Evolutionary conservation across 2,797 vertebrate genomes (phyloP).

Genomic region (Columba guinea): DNA sequence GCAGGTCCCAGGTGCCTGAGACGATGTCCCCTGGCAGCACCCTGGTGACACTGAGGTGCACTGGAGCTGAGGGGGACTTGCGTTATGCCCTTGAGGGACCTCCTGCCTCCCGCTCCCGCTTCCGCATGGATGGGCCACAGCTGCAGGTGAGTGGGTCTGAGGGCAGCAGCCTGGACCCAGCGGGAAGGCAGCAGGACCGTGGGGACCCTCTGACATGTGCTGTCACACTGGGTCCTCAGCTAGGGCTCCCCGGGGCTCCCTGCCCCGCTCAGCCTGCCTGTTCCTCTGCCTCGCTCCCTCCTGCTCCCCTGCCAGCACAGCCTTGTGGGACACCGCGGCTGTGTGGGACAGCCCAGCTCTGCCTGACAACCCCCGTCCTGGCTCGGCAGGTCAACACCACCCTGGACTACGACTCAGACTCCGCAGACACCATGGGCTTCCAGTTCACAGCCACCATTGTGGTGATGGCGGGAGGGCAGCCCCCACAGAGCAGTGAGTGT

Average conservation of each 20-base stretch:
- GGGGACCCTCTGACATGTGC: neutral
- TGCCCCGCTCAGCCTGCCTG: neutral
- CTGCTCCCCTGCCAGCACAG: accelerated
- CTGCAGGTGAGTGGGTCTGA: constrained; percentile 49
- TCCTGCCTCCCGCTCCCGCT: neutral
- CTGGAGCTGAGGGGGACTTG: neutral
- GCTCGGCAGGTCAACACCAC: constrained; percentile 71
- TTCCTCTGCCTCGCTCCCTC: accelerated
- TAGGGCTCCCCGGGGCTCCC: neutral
- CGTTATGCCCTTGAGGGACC: constrained; percentile 57
- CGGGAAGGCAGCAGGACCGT: neutral
- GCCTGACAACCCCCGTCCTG: neutral
- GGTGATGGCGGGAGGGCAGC: constrained; percentile 55
- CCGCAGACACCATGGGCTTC: constrained; percentile 33
- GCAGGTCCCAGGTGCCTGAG: constrained; percentile 72
- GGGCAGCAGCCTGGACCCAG: accelerated
- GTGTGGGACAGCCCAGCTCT: neutral
- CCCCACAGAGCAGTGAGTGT: constrained; percentile 70
- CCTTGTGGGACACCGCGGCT: neutral
- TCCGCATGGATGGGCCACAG: constrained; percentile 54
- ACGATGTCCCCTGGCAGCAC: neutral
- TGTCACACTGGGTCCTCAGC: accelerated
- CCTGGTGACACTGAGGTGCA: constrained; percentile 66
- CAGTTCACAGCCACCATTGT: constrained; percentile 65
- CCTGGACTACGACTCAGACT: constrained; percentile 70